Percentiles rank a stretch among this genome's conserved stretches.
These are phyloP conservation scores for Pinctada fucata DNA, from an alignment of 2,888 invertebrate genomes.

Conservation along the genomic window DNA sequence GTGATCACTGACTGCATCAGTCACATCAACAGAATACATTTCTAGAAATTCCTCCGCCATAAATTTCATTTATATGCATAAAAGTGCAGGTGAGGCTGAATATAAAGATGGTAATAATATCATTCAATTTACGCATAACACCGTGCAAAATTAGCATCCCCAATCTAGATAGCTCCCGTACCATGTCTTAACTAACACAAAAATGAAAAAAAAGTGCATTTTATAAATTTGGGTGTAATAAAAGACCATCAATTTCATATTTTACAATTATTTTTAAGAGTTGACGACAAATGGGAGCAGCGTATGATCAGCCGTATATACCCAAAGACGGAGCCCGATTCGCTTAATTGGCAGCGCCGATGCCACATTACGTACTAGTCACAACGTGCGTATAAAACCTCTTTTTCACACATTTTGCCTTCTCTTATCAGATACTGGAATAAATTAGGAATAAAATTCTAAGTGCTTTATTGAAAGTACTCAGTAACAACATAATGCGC, in stretches of 20 bases:
- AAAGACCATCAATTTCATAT: background rate
- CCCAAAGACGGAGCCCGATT: background rate
- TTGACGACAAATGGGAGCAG: background rate
- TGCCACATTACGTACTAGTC: slow-evolving; percentile 2
- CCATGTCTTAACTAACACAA: background rate
- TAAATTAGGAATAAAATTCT: slow-evolving; percentile 24
- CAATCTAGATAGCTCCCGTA: background rate
- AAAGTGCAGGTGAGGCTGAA: background rate
- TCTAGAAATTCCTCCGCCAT: too few relatives aligned
- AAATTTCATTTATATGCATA: background rate
- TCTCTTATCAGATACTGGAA: slow-evolving; percentile 24
- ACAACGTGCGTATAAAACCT: slow-evolving; percentile 18
- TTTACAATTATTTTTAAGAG: background rate
- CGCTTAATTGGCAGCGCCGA: background rate
- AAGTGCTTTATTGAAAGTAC: slow-evolving; percentile 29
- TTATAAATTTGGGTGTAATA: background rate
- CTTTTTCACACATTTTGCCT: slow-evolving; percentile 19
- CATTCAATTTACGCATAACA: background rate
- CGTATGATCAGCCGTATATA: background rate
- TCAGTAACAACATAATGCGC: background rate
- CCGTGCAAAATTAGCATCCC: background rate
- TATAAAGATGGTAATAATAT: background rate
- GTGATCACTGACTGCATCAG: background rate
- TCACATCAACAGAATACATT: background rate
- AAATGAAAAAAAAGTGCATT: background rate